Percentiles rank a stretch among this genome's conserved stretches.
These are phyloP conservation scores for Tachysurus vachellii DNA, from an alignment of 2,113 vertebrate genomes.

Conservation along the genomic window DNA sequence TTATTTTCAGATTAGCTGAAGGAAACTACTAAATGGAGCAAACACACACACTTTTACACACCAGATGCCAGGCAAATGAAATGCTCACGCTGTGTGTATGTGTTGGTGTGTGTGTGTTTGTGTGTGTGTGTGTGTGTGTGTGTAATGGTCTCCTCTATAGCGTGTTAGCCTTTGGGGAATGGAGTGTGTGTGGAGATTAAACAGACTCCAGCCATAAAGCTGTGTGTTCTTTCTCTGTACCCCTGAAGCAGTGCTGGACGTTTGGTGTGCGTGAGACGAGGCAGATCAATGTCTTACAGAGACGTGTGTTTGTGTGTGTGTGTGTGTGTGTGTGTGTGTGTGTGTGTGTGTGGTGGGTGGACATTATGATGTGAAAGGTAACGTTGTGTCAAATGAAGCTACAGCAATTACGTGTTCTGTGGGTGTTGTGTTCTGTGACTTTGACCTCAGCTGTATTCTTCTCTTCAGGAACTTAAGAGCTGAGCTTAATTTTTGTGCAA, in stretches of 20 bases:
- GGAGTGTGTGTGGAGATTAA: constrained; percentile 24
- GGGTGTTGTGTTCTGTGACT: background rate
- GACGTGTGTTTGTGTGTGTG: background rate
- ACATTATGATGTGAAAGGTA: background rate
- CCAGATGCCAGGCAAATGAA: constrained; percentile 9
- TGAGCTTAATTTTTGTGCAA: background rate
- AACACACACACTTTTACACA: background rate
- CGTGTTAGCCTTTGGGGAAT: background rate
- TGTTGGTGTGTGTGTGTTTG: constrained; percentile 9
- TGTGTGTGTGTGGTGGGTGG: constrained; percentile 2
- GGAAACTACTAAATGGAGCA: background rate
- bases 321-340: constrained; percentile 1
- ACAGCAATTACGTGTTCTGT: background rate
- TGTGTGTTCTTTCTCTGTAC: constrained; percentile 1
- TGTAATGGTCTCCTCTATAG: background rate
- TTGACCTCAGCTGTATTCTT: background rate
- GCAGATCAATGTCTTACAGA: background rate
- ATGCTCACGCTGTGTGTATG: background rate
- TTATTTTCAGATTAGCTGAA: constrained; percentile 2
- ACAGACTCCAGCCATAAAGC: constrained; percentile 22
- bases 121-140: background rate
- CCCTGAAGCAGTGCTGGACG: constrained; percentile 2
- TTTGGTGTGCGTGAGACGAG: constrained; percentile 15
- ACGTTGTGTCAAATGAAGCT: background rate
- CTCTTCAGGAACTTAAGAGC: background rate